Percentiles rank a stretch among this genome's conserved stretches.
Evolutionary conservation across 1,140 invertebrate genomes (phyloP).

Genomic region (Megathymus violae): DNA sequence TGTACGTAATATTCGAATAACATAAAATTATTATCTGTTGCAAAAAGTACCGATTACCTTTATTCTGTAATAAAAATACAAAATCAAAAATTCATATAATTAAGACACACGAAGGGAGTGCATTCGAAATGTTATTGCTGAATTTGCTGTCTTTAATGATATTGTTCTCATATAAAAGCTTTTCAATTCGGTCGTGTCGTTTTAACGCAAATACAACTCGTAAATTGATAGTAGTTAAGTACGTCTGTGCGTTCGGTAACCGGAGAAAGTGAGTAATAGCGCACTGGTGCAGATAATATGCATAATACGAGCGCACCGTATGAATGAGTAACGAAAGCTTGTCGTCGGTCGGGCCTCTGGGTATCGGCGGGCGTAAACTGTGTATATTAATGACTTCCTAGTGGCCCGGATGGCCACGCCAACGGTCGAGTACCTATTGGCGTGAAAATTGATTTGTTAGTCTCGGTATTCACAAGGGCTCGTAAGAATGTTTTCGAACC

Average conservation of each 20-base stretch:
- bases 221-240: slow-evolving; percentile 37
- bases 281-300: slow-evolving; percentile 33
- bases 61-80: not conserved
- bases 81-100: not conserved
- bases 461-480: no score
- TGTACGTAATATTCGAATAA: no score
- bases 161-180: slow-evolving; percentile 1
- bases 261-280: slow-evolving; percentile 46
- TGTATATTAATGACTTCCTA: slow-evolving; percentile 24
- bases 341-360: slow-evolving; percentile 20
- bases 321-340: slow-evolving; percentile 36
- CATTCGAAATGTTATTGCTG: no score
- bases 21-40: no score
- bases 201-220: slow-evolving; percentile 27
- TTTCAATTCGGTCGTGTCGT: slow-evolving; percentile 24
- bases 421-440: not conserved
- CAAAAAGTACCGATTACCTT: no score
- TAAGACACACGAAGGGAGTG: not conserved
- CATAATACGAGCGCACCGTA: slow-evolving; percentile 38
- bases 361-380: slow-evolving; percentile 14
- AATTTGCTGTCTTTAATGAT: slow-evolving; percentile 2
- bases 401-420: not conserved
- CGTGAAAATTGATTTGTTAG: no score
- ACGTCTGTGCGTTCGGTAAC: slow-evolving; percentile 42
- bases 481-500: no score